Evolutionary conservation across 1,140 invertebrate species (phyloP).

Genomic region (Dendrolimus punctatus): DNA sequence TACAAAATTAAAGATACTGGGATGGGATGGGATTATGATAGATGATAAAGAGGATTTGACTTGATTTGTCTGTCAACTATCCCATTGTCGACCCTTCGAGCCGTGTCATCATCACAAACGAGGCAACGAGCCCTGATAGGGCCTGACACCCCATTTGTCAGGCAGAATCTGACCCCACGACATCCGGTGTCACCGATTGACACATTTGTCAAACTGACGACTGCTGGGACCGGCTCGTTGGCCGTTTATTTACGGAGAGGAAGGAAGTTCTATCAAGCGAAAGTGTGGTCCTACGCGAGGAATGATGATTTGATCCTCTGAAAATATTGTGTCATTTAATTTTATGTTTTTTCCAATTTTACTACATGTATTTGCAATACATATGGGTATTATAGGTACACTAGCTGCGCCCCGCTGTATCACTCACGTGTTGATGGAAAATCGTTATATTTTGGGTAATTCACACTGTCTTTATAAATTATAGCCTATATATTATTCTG

Average conservation of each 20-base stretch:
- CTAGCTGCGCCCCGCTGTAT: too few relatives aligned
- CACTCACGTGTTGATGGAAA: too few relatives aligned
- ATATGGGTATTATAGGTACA: too few relatives aligned
- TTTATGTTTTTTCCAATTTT: background rate
- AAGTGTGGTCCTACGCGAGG: background rate
- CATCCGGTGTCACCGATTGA: conserved; percentile 40
- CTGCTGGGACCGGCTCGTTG: conserved; percentile 9
- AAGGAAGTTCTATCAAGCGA: background rate
- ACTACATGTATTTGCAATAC: background rate
- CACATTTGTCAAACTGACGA: conserved; percentile 39
- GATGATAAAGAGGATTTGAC: too few relatives aligned
- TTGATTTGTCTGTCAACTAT: background rate
- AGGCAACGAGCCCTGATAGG: conserved; percentile 1
- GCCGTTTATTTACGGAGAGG: conserved; percentile 1
- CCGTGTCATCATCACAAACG: background rate
- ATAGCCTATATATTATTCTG: too few relatives aligned
- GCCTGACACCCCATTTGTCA: conserved; percentile 25
- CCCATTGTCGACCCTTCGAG: conserved; percentile 1
- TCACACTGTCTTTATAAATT: too few relatives aligned
- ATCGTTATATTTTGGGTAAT: too few relatives aligned
- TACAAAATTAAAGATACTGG: too few relatives aligned
- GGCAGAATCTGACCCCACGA: conserved; percentile 19
- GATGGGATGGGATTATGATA: too few relatives aligned
- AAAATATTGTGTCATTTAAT: background rate
- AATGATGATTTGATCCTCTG: background rate